Base-by-base conservation (phyloP, 2,113 vertebrate species). In the Crotophaga sulcirostris region DNA sequence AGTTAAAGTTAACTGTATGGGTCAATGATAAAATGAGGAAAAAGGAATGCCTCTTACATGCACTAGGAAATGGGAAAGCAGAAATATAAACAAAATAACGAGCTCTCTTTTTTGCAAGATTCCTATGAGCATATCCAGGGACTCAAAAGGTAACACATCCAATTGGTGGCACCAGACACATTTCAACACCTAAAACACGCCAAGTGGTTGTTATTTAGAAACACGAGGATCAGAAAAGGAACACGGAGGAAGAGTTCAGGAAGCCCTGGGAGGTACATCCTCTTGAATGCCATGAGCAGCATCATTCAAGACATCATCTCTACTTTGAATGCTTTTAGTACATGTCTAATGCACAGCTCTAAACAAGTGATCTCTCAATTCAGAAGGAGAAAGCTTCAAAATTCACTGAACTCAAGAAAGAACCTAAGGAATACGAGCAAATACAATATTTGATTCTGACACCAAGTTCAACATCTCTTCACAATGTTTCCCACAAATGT, bases 1-100 rank as follows among this genome's bases (percentile, higher is more conserved):
- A 45, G 31, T 36, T 70, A 0, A 56, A 45, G 34, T 51, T 20
- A 51, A 15, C 28, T 21, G 8, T 16, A 29, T 5, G 20, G 44
- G 93, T 76, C 45, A 10, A 84, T 51, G 31, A 33, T 4, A 47
- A 73, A 68, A 38, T 2, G 5, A 63, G 17, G 7, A 38, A 83
- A 79, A 66, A 54, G 7, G 13, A 83, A 83, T 0, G 13, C 11
- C 14, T 19, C 67, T 77, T 29, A 73, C 44, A 38, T 52, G 59
- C 0, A 0, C 9, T 13, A 38, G 3, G 5, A 19, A 59, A 79
- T 0, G 0, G 16, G 21, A 83, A 74, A 6, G 29, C 33, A 77
- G 5, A 77, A 55, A 2, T 13, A 60, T 3, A 51, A 77, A 76
- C 16, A 47, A 64, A 90, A 56, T 13, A 47, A 62, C 0, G 4